Base-by-base conservation (phyloP, 2,113 vertebrate genomes). In the Elephas maximus region DNA sequence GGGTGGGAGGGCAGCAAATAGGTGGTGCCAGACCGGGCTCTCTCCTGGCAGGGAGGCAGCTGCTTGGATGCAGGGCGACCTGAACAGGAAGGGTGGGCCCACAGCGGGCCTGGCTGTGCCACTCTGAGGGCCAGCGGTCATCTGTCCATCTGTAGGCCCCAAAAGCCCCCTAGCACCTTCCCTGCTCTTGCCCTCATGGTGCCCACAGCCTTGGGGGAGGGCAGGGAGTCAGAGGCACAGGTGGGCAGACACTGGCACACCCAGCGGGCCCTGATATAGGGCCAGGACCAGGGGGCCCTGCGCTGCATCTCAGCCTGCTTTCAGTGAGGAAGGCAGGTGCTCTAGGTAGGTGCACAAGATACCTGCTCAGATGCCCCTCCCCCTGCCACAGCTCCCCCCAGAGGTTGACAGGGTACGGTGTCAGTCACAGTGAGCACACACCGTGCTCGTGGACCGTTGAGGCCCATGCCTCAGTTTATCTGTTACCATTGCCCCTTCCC, bases 121-220 rank as follows among this genome's bases (percentile, higher is more conserved):
- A 81, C 77, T 8, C 41, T 6, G 17, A 37, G 76, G 33, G 62
- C 37, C 24, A 7, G 7, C 0, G 30, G 85, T 17, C 26, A 7
- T 0, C 37, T 11, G 18, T 62, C 48, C n/a, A 1, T 12, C 65
- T 12, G 8, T 37, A 21, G 4, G 10, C 45, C 37, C 65, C 0
- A 18, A 26, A 28, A 41, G 9, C 10, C 65, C 7, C 10, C 30
- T 5, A 12, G 48, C 11, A 0, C 77, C 60, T 73, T 26, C 76
- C 24, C 4, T 11, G 41, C 4, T 62, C 63, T 24, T 8, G 0
- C 28, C 1, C 17, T 84, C 28, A 1, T 3, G 0, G 0, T 7
- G 62, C n/a, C 26, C 57, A 0, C 57, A 0, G 62, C 24, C 17
- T 17, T 30, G 12, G 15, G 4, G 2, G 57, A 30, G 71, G n/a